Conservation (phyloP, 2,113 vertebrate species). For the Capra hircus region DNA sequence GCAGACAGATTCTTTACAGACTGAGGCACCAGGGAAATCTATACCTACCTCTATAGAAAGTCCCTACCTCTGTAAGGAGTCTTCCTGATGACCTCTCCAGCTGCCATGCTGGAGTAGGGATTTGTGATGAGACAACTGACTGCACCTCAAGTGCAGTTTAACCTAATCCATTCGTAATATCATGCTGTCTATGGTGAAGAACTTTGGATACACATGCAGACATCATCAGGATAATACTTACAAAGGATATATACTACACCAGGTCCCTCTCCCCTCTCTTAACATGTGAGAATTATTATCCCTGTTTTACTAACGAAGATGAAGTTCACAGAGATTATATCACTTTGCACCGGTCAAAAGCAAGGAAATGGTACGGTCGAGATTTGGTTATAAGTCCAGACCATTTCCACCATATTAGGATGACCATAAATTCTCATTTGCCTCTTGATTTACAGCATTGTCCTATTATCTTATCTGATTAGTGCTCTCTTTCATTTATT, state of each 20-base stretch:
- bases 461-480: not conserved
- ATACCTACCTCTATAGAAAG: not conserved
- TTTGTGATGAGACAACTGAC: not conserved
- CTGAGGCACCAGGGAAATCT: not conserved
- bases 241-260: not conserved
- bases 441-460: not conserved
- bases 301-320: not conserved
- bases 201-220: not conserved
- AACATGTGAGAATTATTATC: not conserved
- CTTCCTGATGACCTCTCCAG: not conserved
- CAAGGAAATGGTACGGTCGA: not conserved
- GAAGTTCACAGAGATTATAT: not conserved
- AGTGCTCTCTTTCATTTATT: not conserved
- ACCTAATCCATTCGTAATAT: not conserved
- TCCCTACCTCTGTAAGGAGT: not conserved
- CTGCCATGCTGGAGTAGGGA: not conserved
- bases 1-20: not conserved
- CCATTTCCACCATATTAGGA: not conserved
- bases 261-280: not conserved
- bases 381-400: not conserved
- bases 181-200: not conserved
- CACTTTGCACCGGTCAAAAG: not conserved
- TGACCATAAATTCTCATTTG: not conserved
- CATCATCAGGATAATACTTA: not conserved
- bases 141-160: not conserved